phyloP scores from a whole-genome alignment of 2,113 vertebrate species.

The Microcebus jonahi region DNA sequence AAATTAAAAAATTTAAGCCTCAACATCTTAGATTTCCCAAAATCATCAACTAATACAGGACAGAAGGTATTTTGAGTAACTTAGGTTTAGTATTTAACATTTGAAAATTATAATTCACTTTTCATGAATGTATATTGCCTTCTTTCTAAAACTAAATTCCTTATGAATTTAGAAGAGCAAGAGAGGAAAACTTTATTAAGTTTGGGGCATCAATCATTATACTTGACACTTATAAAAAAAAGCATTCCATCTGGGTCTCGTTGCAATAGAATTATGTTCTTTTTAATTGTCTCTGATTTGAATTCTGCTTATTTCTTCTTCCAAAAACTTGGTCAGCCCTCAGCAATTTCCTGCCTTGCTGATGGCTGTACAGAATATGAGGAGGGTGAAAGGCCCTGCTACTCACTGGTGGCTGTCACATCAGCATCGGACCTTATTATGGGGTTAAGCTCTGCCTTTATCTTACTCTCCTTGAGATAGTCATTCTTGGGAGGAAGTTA shows the following conservation, averaged over 20 bases:
- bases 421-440: not conserved
- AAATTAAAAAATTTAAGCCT: conserved; percentile 61
- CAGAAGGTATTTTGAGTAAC: not conserved
- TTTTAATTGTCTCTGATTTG: not conserved
- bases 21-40: not conserved
- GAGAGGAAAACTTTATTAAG: not conserved
- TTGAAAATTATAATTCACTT: conserved; percentile 29
- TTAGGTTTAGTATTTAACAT: not conserved
- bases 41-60: not conserved
- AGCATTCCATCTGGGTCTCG: not conserved
- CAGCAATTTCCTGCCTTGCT: not conserved
- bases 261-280: not conserved
- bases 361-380: accelerated
- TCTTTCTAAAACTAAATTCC: not conserved
- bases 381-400: accelerated
- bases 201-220: not conserved
- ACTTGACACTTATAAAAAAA: not conserved
- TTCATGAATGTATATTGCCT: not conserved
- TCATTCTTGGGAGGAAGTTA: not conserved
- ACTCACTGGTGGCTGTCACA: not conserved
- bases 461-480: not conserved
- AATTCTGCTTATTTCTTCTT: not conserved
- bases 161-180: not conserved
- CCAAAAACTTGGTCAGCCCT: not conserved
- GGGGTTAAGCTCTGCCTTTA: not conserved